Evolutionary conservation across 2,797 vertebrate species (phyloP).

Genomic region (Heterohyrax brucei): DNA sequence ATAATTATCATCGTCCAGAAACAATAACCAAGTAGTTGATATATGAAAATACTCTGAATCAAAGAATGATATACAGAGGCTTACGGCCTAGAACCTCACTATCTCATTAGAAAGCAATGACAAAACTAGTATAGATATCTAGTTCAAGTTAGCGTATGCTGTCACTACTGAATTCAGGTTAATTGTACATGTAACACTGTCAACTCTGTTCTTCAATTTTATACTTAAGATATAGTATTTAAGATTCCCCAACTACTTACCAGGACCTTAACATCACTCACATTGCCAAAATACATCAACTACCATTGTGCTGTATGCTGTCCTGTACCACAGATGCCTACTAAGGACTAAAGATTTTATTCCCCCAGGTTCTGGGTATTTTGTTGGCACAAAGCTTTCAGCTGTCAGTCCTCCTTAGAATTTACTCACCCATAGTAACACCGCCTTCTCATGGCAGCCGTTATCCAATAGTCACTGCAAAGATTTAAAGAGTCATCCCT

Average conservation of each 20-base stretch:
- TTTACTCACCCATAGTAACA: not conserved
- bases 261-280: not conserved
- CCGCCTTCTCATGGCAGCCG: not conserved
- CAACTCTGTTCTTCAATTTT: slow-evolving; percentile 30
- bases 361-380: not conserved
- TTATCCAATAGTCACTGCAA: not conserved
- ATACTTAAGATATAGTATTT: not conserved
- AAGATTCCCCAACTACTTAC: not conserved
- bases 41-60: not conserved
- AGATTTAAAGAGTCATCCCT: not conserved
- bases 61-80: not conserved
- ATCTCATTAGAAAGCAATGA: slow-evolving; percentile 2
- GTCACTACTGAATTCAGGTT: not conserved
- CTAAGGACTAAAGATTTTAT: not conserved
- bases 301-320: not conserved
- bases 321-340: not conserved
- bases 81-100: not conserved
- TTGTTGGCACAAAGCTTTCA: not conserved
- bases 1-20: not conserved
- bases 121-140: not conserved
- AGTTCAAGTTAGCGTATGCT: not conserved
- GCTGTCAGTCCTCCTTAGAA: not conserved
- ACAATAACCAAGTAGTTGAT: not conserved
- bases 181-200: not conserved
- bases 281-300: not conserved